Base-by-base conservation (phyloP, 2,113 vertebrate species). In the Grallaria varia region DNA sequence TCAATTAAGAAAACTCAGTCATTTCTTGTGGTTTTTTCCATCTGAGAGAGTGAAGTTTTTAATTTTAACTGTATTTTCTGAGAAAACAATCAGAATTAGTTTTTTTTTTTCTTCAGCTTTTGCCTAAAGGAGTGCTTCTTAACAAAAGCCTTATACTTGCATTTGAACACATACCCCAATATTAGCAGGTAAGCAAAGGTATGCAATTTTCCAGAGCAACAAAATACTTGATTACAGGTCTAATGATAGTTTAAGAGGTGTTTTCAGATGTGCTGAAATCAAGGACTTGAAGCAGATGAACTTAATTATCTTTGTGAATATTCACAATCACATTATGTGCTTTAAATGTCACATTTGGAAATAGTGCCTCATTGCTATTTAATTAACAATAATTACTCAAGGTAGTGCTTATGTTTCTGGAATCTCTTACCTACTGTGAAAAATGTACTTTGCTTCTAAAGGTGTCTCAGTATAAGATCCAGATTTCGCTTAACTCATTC, bases 221-320 rank as follows among this genome's bases (percentile, higher is more conserved):
- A 97, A 96, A 96, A 96, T 95, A 93, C 95, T 96, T 97, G 97
- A 97, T 97, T 97, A 96, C 96, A 97, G 95, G 82, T 96, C 96
- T 97, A 97, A 97, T 97, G 96, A 96, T 97, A 96, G 92, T 93
- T 96, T 97, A 97, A 97, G 93, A 96, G 80, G 50, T 97, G 95
- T 97, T 97, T 97, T 97, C 93, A 93, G 90, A 94, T 96, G 81
- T 91, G 55, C 95, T 87, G 76, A 94, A 97, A 97, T 97, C 97
- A 97, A 96, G 94, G 88, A 81, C 94, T 96, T 96, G 84, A 91
- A 93, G 95, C 94, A 97, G 97, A 96, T 95, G 95, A 97, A 89
- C 94, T 97, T 97, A 96, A 97, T 97, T 97, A 97, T 97, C 93
- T 96, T 95, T 95, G 95, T 96, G 91, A 96, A 97, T 96, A 95